Percentiles rank a stretch among this genome's conserved stretches.
Conservation (phyloP, 2,113 vertebrate species). For the Empidonax alnorum region DNA sequence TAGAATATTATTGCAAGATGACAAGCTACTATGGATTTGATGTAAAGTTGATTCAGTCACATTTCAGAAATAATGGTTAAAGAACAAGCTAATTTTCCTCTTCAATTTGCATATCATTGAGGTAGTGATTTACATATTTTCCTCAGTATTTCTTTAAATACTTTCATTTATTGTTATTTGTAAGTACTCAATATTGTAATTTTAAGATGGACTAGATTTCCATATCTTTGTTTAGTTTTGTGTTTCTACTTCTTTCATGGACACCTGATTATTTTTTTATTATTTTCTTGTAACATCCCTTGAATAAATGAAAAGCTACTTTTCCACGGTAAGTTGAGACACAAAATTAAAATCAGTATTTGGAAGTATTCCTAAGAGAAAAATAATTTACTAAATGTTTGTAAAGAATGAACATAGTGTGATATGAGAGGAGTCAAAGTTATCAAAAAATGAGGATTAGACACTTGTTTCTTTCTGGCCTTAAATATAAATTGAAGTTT, state of each 20-base stretch:
- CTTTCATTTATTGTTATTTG: not conserved
- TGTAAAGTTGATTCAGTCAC: not conserved
- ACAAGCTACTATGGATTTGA: not conserved
- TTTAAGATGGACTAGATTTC: not conserved
- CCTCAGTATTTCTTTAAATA: not conserved
- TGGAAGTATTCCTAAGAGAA: not conserved
- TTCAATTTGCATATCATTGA: not conserved
- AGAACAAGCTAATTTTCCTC: not conserved
- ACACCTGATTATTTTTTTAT: not conserved
- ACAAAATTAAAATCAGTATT: not conserved
- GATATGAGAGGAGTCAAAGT: not conserved
- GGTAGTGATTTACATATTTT: not conserved
- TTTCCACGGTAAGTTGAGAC: not conserved
- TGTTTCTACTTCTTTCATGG: not conserved
- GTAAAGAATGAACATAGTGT: not conserved
- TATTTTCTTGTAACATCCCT: not conserved
- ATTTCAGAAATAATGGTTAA: not conserved
- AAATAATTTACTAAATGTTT: not conserved
- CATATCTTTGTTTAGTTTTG: not conserved
- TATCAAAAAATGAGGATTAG: not conserved
- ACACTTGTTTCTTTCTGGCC: not conserved
- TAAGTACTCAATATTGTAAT: not conserved
- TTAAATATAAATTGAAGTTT: not conserved
- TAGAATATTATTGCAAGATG: not conserved
- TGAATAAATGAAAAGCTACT: not conserved